Conservation (phyloP, 2,113 vertebrate species). For the Oncorhynchus tshawytscha region DNA sequence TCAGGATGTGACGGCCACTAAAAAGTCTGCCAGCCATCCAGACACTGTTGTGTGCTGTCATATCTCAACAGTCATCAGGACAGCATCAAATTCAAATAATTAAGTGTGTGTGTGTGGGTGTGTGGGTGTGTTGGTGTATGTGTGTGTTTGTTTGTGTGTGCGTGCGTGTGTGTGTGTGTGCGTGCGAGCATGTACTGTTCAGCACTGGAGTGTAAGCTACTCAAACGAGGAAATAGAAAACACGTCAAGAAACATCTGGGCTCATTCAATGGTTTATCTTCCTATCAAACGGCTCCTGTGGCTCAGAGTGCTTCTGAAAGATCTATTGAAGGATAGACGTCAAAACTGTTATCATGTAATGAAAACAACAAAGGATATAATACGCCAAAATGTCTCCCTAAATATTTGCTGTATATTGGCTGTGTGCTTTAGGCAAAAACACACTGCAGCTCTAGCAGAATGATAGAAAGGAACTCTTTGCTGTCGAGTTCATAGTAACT, state of each 20-base stretch:
- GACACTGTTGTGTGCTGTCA: conserved; percentile 20
- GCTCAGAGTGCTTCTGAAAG: neutral
- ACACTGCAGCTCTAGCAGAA: no score
- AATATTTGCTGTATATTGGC: neutral
- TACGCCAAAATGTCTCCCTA: neutral
- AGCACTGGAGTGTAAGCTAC: conserved; percentile 16
- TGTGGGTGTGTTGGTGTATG: no score
- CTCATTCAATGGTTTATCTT: neutral
- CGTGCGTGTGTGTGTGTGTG: no score
- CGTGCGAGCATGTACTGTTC: no score
- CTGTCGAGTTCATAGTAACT: no score
- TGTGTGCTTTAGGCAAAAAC: neutral
- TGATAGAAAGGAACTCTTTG: no score
- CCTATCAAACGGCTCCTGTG: neutral
- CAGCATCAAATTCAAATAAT: conserved; percentile 55
- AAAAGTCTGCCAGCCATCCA: neutral
- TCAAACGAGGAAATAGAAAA: conserved; percentile 47
- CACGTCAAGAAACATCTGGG: conserved; percentile 41
- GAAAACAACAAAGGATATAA: neutral
- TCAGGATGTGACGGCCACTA: no score
- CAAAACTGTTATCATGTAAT: neutral
- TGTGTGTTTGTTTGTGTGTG: neutral
- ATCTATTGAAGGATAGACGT: neutral
- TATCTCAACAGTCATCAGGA: conserved; percentile 49
- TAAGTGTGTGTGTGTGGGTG: neutral